Evolutionary conservation across 1,140 invertebrate species (phyloP), one percentile per base, ranked within the genome.

Genomic region (Drosophila novamexicana): DNA sequence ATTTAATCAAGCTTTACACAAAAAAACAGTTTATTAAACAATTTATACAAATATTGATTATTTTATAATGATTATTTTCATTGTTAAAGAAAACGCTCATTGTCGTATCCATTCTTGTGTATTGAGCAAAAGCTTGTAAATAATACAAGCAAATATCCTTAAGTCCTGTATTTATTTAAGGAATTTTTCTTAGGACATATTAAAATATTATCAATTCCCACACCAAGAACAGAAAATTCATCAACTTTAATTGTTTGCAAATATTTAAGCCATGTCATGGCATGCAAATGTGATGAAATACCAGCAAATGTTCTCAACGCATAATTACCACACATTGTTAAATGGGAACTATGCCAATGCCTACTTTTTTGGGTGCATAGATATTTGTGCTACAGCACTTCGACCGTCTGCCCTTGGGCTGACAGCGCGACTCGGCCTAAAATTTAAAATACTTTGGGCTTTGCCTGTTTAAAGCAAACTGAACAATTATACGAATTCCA

Each of bases 281-380:
- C 65, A 57, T 37, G 49, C 57, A 18, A 74, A 62, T 42, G 50
- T 68, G 53, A 66, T 66, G 63, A 67, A 72, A 72, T 67, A 40
- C 54, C 53, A 61, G 34, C 47, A 59, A 61, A 67, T 62, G 39
- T 64, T 47, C 49, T 56, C 65, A 36, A 62, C 66, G 75, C 67
- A 58, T 81, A 63, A 69, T 64, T 79, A 77, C 69, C 61, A 80
- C 70, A 80, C 65, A 83, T 83, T 83, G 75, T 79, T 77, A 64
- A 65, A 77, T 74, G 71, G 66, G 79, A 86, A 86, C 79, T 88
- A 86, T 86, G 82, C 88, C 82, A 86, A 70, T 88, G 83, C 52
- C 65, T 62, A n/a, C n/a, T 68, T 67, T 57, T 73, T 68, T 34
- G 22, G 34, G 9, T 37, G 36, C 37, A 34, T 6, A 61, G 10